Percentiles rank a stretch among this genome's conserved stretches.
phyloP scores from a whole-genome alignment of 2,888 invertebrate species.

The Dolichopus griseipennis region DNA sequence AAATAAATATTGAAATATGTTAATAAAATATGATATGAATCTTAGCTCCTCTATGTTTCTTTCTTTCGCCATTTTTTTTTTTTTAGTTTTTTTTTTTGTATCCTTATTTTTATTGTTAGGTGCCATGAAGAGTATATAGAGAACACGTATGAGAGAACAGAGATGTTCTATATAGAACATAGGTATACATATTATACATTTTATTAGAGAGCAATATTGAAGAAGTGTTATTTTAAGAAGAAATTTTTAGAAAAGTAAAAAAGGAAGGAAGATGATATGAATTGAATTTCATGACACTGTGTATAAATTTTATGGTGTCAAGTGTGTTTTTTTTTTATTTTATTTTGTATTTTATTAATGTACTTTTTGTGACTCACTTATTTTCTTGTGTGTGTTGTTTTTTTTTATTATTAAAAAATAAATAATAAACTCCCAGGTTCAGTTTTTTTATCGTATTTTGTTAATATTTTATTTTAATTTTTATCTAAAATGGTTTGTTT shows the following conservation, averaged over 20 bases:
- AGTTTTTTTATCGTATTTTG: background rate
- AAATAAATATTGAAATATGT: slow-evolving; percentile 5
- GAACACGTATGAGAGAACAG: no score
- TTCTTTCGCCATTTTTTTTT: background rate
- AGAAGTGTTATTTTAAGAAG: no score
- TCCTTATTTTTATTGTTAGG: no score
- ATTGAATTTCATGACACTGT: background rate
- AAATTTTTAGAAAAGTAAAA: no score
- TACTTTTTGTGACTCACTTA: background rate
- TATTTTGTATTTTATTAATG: no score
- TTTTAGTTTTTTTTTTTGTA: no score
- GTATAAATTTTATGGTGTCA: background rate
- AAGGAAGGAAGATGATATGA: background rate
- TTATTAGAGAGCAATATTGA: background rate
- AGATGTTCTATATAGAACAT: no score
- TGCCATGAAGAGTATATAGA: no score
- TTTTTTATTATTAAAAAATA: background rate
- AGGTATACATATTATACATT: background rate
- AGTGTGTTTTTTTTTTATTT: no score
- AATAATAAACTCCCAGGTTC: background rate
- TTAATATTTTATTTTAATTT: background rate
- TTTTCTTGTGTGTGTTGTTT: background rate
- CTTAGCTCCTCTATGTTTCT: background rate
- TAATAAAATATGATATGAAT: slow-evolving; percentile 4
- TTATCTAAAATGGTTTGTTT: background rate